These are phyloP conservation scores for Beroe forskalii DNA, from an alignment of 37 sponge, comb jelly and placozoan species.

Conservation along the genomic window DNA sequence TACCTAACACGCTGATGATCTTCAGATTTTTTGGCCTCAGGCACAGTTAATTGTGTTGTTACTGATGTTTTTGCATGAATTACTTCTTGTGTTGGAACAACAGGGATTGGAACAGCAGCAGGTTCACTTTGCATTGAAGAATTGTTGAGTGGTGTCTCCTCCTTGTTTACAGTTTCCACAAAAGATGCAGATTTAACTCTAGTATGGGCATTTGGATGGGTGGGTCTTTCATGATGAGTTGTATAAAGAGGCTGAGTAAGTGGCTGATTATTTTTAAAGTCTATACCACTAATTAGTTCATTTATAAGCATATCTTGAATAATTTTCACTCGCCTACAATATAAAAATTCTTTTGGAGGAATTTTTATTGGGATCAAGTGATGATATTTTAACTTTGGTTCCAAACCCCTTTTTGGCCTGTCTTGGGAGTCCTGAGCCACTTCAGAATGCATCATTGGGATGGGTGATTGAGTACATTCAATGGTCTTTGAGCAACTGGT, in stretches of 20 bases:
- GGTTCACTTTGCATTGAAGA: too few relatives aligned
- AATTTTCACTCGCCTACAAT: constrained; percentile 6
- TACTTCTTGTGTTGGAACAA: too few relatives aligned
- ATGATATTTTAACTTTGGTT: constrained; percentile 38
- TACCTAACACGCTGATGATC: too few relatives aligned
- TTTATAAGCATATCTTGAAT: constrained; percentile 55
- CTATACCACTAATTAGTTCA: not conserved
- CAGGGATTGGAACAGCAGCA: too few relatives aligned
- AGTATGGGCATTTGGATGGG: not conserved
- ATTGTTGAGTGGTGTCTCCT: too few relatives aligned
- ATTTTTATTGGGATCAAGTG: constrained; percentile 16
- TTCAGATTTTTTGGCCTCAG: too few relatives aligned
- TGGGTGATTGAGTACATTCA: constrained; percentile 7
- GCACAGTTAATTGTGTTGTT: too few relatives aligned
- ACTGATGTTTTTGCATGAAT: too few relatives aligned
- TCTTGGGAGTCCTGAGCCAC: not conserved
- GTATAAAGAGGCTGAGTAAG: not conserved
- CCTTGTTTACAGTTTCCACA: not conserved
- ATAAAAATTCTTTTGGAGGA: constrained; percentile 39
- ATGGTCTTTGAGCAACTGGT: not conserved
- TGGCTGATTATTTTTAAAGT: not conserved
- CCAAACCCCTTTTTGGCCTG: not conserved
- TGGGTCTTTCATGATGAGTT: not conserved
- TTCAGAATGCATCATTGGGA: not conserved
- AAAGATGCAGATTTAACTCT: not conserved